A percentile compares a stretch with the other conserved stretches of the same genome.
These are phyloP conservation scores for Drosophila pruinosa DNA, from an alignment of 1,140 invertebrate species.

Conservation along the genomic window DNA sequence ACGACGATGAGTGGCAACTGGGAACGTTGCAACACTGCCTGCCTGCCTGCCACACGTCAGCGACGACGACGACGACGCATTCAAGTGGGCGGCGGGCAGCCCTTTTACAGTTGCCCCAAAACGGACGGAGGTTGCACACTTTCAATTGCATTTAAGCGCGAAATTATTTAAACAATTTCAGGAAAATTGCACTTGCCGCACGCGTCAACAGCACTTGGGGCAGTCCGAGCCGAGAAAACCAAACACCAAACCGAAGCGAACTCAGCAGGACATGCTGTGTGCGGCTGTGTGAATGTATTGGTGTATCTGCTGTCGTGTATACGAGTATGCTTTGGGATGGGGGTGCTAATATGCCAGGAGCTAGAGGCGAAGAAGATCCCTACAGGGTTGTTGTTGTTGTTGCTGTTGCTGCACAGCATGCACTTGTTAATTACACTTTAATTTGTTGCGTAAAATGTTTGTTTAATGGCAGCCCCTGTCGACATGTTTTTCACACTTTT, in stretches of 20 bases:
- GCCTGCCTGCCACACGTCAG: slow-evolving; percentile 25
- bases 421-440: slow-evolving; percentile 81
- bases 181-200: slow-evolving; percentile 76
- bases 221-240: slow-evolving; percentile 56
- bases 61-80: slow-evolving; percentile 12
- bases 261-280: slow-evolving; percentile 46
- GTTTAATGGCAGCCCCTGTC: slow-evolving; percentile 72
- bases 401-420: slow-evolving; percentile 57
- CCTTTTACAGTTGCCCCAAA: slow-evolving; percentile 29
- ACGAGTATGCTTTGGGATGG: slow-evolving; percentile 20
- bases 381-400: slow-evolving; percentile 2
- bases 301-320: slow-evolving; percentile 8
- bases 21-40: background rate
- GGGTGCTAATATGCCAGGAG: slow-evolving; percentile 58
- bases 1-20: slow-evolving; percentile 47
- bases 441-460: slow-evolving; percentile 81
- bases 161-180: slow-evolving; percentile 81
- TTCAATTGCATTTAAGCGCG: slow-evolving; percentile 78
- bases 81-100: slow-evolving; percentile 48
- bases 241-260: slow-evolving; percentile 34
- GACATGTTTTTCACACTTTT: slow-evolving; percentile 77
- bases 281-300: slow-evolving; percentile 4
- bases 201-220: slow-evolving; percentile 76
- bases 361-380: background rate
- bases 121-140: slow-evolving; percentile 29